Evolutionary conservation across 2,797 vertebrate genomes (phyloP).

Genomic region (Thalassophryne amazonica): DNA sequence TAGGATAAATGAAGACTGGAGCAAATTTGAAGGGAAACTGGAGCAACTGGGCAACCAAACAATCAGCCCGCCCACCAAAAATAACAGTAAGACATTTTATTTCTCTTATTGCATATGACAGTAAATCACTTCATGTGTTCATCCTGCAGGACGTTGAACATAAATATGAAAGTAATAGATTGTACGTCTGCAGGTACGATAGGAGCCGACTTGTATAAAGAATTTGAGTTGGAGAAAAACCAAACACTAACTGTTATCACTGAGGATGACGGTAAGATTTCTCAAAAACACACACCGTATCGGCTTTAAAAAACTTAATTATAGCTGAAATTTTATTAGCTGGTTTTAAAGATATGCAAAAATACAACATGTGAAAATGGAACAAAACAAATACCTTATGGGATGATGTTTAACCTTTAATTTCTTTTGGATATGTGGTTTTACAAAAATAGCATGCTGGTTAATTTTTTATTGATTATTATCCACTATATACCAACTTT

Average conservation of each 20-base stretch:
- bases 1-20: background rate
- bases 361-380: too few species aligned
- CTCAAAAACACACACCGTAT: too few species aligned
- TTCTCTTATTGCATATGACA: background rate
- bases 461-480: too few species aligned
- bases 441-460: too few species aligned
- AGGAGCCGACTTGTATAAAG: background rate
- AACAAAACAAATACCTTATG: too few species aligned
- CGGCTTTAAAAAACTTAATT: too few species aligned
- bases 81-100: slow-evolving; percentile 11
- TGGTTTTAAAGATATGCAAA: too few species aligned
- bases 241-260: background rate
- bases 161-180: background rate
- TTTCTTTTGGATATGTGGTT: too few species aligned
- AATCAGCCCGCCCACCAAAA: background rate
- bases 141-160: background rate
- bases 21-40: background rate
- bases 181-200: slow-evolving; percentile 10
- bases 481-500: too few species aligned
- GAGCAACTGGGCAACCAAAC: slow-evolving; percentile 13
- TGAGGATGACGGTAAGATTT: slow-evolving; percentile 46
- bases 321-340: too few species aligned
- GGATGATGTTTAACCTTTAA: too few species aligned
- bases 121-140: background rate
- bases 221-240: slow-evolving; percentile 11